Base-by-base conservation (phyloP, 2,888 invertebrate genomes). In the Emesis castigata region DNA sequence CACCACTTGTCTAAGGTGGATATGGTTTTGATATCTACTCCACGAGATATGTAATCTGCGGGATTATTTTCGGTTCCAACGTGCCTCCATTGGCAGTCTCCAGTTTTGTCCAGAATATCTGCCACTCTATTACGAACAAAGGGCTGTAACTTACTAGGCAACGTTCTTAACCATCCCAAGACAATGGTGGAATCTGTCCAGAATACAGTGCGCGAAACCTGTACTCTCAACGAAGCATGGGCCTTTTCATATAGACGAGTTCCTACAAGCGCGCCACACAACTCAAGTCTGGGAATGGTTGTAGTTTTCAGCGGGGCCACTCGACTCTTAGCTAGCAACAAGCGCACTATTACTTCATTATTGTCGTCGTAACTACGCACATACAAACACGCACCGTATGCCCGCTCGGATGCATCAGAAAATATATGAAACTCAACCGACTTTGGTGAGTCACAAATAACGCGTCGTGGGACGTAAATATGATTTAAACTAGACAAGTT, bases 131-230 rank as follows among this genome's bases (percentile, higher is more conserved):
- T 88, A 0, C 85, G 79, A 0, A 89, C 87, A 74, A 89, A 89
- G 6, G 85, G 75, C 61, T 88, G 79, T 6, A 88, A 70, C 75
- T 83, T 85, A 66, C 18, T 74, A 9, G 87, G 85, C 6, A 78
- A 6, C 62, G 34, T 72, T 39, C 48, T 48, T 1, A 89, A 61
- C 88, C 88, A 89, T 0, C 87, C 88, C 22, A 89, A 62, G 0
- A 88, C 87, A 3, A 88, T 85, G 0, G 84, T 87, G 3, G 87
- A 88, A 61, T 89, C 89, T 0, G 86, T 86, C 88, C 89, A 90
- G 26, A 87, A 87, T 5, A 48, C 58, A 5, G 18, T 53, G 2
- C 48, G 69, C 5, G 6, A 58, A 11, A 88, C 11, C 0, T 82
- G 53, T 3, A 70, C 7, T 26, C 86, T 72, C 2, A 89, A 78